Conservation (phyloP, 2,797 vertebrate genomes). For the Gobio occitaniae region DNA sequence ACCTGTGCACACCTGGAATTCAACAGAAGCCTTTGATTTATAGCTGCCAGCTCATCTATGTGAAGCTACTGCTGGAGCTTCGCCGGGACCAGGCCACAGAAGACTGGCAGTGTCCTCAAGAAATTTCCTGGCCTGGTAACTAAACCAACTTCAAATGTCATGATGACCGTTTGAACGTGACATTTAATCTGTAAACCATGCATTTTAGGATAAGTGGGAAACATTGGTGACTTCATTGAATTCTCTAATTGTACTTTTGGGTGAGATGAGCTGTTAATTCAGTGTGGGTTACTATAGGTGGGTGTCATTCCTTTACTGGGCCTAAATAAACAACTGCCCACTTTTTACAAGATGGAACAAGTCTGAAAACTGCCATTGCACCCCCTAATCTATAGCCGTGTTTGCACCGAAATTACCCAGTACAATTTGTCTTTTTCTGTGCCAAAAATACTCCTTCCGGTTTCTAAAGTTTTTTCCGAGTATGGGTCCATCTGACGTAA, state of each 20-base stretch:
- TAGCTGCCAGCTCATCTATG: constrained; percentile 55
- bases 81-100: constrained; percentile 53
- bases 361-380: no score
- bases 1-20: constrained; percentile 81
- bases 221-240: constrained; percentile 1
- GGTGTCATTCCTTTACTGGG: constrained; percentile 49
- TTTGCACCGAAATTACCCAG: no score
- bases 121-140: constrained; percentile 15
- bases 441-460: no score
- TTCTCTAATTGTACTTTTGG: background rate
- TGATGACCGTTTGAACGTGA: background rate
- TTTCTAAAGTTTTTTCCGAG: no score
- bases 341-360: constrained; percentile 44
- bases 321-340: constrained; percentile 47
- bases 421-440: no score
- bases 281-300: constrained; percentile 31
- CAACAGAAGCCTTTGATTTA: constrained; percentile 75
- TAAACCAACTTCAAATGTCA: constrained; percentile 24
- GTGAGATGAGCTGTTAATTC: constrained; percentile 16
- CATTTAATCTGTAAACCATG: background rate
- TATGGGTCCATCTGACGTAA: no score
- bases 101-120: background rate
- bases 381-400: no score
- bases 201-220: background rate
- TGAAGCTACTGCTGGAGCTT: constrained; percentile 67